phyloP scores from a whole-genome alignment of 2,888 invertebrate species.

The Spialia ferax region DNA sequence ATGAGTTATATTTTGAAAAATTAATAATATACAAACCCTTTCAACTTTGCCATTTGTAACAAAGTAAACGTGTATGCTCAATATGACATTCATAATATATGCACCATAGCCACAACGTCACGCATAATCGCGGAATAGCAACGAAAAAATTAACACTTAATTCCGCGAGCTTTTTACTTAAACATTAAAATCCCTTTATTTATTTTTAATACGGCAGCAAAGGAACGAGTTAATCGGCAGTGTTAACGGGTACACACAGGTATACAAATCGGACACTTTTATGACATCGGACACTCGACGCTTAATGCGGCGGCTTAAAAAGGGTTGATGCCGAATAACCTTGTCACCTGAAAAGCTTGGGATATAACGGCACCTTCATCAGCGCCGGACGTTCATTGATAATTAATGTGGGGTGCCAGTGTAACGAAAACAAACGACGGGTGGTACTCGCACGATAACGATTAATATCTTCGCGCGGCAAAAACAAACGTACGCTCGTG shows the following conservation, averaged over 20 bases:
- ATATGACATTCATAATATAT: too few species aligned
- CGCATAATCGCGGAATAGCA: background rate
- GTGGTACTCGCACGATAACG: slow-evolving; percentile 82
- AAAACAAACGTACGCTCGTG: slow-evolving; percentile 82
- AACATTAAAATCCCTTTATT: slow-evolving; percentile 49
- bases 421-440: slow-evolving; percentile 86
- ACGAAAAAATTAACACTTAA: slow-evolving; percentile 42
- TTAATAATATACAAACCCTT: too few species aligned
- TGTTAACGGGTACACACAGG: slow-evolving; percentile 77
- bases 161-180: slow-evolving; percentile 38
- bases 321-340: slow-evolving; percentile 82
- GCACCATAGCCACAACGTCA: too few species aligned
- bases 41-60: too few species aligned
- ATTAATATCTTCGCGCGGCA: slow-evolving; percentile 84
- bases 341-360: slow-evolving; percentile 83
- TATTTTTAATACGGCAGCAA: slow-evolving; percentile 69
- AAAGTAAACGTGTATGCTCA: too few species aligned
- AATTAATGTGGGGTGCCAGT: slow-evolving; percentile 83
- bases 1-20: background rate
- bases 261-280: slow-evolving; percentile 84
- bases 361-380: slow-evolving; percentile 81
- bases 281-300: slow-evolving; percentile 83
- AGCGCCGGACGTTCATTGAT: slow-evolving; percentile 84
- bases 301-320: slow-evolving; percentile 85
- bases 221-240: slow-evolving; percentile 79